Evolutionary conservation across 1,140 invertebrate genomes (phyloP).

Genomic region (Semibalanus balanoides): DNA sequence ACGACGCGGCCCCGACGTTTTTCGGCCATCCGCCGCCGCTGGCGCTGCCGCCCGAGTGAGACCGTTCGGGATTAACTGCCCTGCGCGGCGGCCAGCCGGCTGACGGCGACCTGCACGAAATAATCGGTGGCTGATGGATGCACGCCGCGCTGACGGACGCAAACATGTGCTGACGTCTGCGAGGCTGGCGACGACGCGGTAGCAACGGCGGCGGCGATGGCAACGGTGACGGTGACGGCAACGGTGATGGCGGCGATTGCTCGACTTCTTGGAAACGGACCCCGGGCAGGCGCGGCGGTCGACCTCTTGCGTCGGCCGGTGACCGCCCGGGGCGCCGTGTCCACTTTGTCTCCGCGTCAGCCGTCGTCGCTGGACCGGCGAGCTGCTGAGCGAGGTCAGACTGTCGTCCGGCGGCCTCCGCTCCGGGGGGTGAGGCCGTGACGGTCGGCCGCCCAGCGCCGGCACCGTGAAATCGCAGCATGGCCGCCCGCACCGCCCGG

Average conservation of each 20-base stretch:
- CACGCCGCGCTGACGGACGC: neutral
- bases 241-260: no score
- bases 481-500: neutral
- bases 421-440: neutral
- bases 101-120: neutral
- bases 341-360: neutral
- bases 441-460: neutral
- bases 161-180: neutral
- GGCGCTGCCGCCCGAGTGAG: neutral
- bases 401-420: no score
- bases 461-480: neutral
- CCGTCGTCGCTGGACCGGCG: neutral
- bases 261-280: no score
- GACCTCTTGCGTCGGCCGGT: no score
- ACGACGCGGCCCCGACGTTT: neutral
- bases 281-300: no score
- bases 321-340: no score
- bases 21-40: neutral
- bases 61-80: neutral
- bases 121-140: neutral
- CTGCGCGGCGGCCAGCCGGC: no score
- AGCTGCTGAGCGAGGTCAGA: no score
- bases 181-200: neutral
- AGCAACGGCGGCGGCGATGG: no score
- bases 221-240: no score